These are phyloP conservation scores for Scelioninae gen. 1 DNA, from an alignment of 2,888 invertebrate genomes.

Conservation along the genomic window DNA sequence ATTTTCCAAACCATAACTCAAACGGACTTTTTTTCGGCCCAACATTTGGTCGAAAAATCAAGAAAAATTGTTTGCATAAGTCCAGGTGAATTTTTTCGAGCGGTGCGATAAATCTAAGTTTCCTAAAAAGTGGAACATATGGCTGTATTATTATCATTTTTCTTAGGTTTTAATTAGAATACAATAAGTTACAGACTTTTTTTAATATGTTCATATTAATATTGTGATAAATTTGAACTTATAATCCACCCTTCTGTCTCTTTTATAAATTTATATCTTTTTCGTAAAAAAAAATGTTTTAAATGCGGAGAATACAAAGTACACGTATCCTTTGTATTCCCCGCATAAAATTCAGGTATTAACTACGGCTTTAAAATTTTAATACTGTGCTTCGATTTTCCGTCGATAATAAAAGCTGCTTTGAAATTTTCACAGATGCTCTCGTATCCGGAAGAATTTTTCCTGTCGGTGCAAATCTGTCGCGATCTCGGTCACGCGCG, in stretches of 20 bases:
- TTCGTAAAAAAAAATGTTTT: neutral
- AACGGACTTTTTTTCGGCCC: neutral
- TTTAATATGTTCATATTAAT: no score
- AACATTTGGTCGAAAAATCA: constrained; percentile 9
- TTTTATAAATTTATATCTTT: neutral
- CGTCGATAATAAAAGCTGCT: constrained; percentile 4
- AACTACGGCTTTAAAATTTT: neutral
- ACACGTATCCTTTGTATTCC: no score
- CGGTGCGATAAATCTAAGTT: no score
- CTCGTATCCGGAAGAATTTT: neutral
- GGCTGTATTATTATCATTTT: no score
- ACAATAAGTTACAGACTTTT: no score
- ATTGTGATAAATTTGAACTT: no score
- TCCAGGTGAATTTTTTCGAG: neutral
- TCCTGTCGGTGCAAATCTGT: constrained; percentile 42
- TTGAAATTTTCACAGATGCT: constrained; percentile 46
- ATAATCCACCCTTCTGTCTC: no score
- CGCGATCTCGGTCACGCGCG: constrained; percentile 58
- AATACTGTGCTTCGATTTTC: neutral
- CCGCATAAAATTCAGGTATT: constrained; percentile 11
- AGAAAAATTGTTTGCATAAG: constrained; percentile 14
- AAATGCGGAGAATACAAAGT: no score
- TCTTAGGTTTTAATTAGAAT: no score
- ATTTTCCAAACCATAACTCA: constrained; percentile 18
- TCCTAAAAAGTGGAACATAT: neutral